phyloP scores from a whole-genome alignment of 2,113 vertebrate genomes.

The Daubentonia madagascariensis region DNA sequence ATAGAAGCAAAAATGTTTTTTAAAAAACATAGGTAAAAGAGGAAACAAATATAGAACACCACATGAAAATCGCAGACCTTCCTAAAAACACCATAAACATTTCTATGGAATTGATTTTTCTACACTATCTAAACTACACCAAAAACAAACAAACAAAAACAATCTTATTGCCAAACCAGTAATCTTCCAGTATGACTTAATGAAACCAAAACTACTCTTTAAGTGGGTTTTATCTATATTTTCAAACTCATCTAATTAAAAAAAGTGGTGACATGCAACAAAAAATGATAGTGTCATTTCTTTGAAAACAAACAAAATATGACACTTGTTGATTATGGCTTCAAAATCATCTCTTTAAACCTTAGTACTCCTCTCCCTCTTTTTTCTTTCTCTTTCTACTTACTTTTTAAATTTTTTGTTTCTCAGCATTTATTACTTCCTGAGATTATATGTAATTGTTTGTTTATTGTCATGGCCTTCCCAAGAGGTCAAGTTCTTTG shows the following conservation, averaged over 20 bases:
- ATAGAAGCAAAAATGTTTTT: not conserved
- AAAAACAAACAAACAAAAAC: not conserved
- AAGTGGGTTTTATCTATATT: not conserved
- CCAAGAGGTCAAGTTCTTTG: not conserved
- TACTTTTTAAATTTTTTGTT: not conserved
- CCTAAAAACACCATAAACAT: not conserved
- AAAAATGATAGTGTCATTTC: not conserved
- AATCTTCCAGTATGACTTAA: not conserved
- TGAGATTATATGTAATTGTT: not conserved
- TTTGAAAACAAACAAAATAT: not conserved
- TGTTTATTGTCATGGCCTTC: not conserved
- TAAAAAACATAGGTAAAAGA: not conserved
- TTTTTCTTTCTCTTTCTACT: not conserved
- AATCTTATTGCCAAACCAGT: not conserved
- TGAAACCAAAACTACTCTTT: not conserved
- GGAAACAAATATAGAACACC: not conserved
- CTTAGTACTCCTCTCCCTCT: not conserved
- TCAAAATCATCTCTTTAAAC: not conserved
- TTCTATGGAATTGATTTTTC: not conserved
- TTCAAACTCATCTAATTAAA: not conserved
- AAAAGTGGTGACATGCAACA: not conserved
- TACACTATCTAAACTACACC: not conserved
- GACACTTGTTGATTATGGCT: not conserved
- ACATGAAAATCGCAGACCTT: not conserved
- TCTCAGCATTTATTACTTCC: not conserved